Base-by-base conservation (phyloP, 2,113 vertebrate genomes). In the Neolamprologus caudopunctatus region DNA sequence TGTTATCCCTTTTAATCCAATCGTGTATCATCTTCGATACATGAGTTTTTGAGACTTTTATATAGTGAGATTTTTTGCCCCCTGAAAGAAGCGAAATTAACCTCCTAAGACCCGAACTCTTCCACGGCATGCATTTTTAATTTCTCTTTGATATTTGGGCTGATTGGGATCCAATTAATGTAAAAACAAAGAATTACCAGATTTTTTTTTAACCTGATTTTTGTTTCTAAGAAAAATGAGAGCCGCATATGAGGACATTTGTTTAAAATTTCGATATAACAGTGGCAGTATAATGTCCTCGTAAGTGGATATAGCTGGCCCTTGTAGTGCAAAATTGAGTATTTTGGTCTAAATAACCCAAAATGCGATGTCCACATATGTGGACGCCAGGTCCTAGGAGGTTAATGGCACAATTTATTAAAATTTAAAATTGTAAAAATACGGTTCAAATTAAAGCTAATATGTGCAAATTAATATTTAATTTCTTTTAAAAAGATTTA, bases 21-120 rank as follows among this genome's bases (percentile, higher is more conserved):
- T 4, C 19, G 0, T 66, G 7, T 66, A 35, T 66, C 33, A 5
- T 21, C 33, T 66, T 66, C 0, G 19, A 66, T 66, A 21, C 58
- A 63, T 33, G 58, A 19, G 28, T 63, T 63, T 63, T 19, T 35
- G 28, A 35, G 1, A 11, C 1, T 66, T 66, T n/a, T 66, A 66
- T 12, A 37, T 35, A 37, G 6, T 66, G 6, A n/a, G 31, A n/a
- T 66, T 37, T 37, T n/a, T 66, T 63, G 31, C 17, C 31, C 61
- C 31, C 17, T 35, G 31, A 66, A 63, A 12, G 31, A 63, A 35
- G 9, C 4, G 1, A 63, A 63, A 35, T 63, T 63, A 57, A 57
- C 54, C 24, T 57, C 54, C 54, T 16, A 28, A 28, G 7, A 28
- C 24, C 24, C 0, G 0, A 28, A 57, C 24, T 57, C 24, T 57